Evolutionary conservation across 2,797 vertebrate genomes (phyloP).

Genomic region (Cercopithecus hamlyni): DNA sequence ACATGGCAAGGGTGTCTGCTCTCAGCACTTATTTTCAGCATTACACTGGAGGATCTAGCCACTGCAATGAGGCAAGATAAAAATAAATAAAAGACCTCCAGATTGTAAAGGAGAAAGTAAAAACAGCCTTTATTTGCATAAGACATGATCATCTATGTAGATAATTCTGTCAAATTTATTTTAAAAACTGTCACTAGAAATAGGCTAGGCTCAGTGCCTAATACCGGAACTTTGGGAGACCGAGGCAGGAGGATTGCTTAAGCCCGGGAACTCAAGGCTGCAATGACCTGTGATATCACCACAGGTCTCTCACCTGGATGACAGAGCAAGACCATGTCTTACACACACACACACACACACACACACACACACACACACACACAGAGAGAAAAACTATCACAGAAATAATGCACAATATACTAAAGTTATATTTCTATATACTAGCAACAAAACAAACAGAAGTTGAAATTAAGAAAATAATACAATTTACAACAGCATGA

Average conservation of each 20-base stretch:
- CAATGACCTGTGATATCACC: background rate
- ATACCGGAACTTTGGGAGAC: background rate
- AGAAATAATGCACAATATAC: background rate
- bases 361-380: too few relatives aligned
- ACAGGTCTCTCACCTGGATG: background rate
- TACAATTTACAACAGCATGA: background rate
- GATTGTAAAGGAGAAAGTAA: background rate
- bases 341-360: too few relatives aligned
- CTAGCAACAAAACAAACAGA: background rate
- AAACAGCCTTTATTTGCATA: background rate
- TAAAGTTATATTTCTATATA: constrained; percentile 12
- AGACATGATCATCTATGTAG: background rate
- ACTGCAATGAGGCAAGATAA: background rate
- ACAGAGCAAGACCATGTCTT: background rate
- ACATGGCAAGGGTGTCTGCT: background rate
- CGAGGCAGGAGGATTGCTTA: background rate
- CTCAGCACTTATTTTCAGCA: background rate
- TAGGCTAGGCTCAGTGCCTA: background rate
- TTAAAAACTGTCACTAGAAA: background rate
- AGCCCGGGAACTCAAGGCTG: background rate
- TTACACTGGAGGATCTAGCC: background rate
- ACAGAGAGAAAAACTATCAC: background rate
- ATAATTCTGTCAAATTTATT: background rate
- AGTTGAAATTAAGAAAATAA: constrained; percentile 10
- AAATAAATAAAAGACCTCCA: background rate